A percentile compares a stretch with the other conserved stretches of the same genome.
Conservation (phyloP, 2,113 vertebrate genomes). For the Erythrocercus mccallii region DNA sequence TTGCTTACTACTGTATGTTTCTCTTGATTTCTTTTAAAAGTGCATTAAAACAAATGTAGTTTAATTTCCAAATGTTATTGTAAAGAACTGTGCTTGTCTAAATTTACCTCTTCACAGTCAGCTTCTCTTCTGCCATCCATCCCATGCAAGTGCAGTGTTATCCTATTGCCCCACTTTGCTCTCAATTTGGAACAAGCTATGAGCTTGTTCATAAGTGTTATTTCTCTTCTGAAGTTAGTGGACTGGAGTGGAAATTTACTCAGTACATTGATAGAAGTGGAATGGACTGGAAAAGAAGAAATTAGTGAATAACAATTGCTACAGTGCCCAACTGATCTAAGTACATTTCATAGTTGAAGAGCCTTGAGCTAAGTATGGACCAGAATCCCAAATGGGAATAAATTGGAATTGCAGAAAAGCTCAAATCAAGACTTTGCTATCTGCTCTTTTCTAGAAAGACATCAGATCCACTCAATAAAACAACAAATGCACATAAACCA, state of each 20-base stretch:
- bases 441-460: background rate
- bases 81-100: background rate
- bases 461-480: background rate
- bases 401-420: background rate
- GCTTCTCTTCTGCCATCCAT: background rate
- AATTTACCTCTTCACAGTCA: background rate
- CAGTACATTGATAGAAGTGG: background rate
- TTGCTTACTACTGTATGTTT: background rate
- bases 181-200: background rate
- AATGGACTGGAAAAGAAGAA: constrained; percentile 18
- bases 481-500: background rate
- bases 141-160: background rate
- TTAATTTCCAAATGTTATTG: background rate
- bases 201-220: background rate
- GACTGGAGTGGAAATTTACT: background rate
- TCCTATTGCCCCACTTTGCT: background rate
- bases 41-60: background rate
- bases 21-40: background rate
- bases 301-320: background rate
- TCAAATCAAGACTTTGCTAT: background rate
- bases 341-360: constrained; percentile 3
- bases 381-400: background rate
- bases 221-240: constrained; percentile 2
- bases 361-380: background rate
- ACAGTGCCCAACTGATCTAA: background rate